Evolutionary conservation across 2,113 vertebrate genomes (phyloP).

Genomic region (Dendropsophus ebraccatus): DNA sequence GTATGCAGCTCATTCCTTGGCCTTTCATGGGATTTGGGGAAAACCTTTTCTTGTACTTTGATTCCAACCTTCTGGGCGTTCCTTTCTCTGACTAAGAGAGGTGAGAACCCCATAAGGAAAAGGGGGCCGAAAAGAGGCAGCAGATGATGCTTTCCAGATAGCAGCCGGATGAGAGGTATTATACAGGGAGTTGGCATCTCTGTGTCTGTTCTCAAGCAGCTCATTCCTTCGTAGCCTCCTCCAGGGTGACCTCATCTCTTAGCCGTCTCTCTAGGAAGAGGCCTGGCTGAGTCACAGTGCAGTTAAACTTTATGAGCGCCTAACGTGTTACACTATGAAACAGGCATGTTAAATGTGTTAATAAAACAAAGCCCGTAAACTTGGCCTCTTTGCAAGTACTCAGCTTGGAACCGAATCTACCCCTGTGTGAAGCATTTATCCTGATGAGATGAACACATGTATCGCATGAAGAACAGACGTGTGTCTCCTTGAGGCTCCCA

Average conservation of each 20-base stretch:
- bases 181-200: conserved; percentile 57
- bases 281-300: conserved; percentile 47
- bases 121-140: conserved; percentile 31
- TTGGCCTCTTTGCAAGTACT: conserved; percentile 56
- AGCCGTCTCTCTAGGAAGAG: conserved; percentile 46
- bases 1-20: conserved; percentile 38
- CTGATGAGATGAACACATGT: conserved; percentile 57
- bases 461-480: conserved; percentile 56
- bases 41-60: conserved; percentile 19
- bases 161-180: conserved; percentile 53
- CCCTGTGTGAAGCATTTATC: conserved; percentile 44
- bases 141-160: conserved; percentile 56
- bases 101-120: conserved; percentile 49
- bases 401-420: conserved; percentile 52
- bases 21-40: conserved; percentile 49
- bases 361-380: conserved; percentile 58
- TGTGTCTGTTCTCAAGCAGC: conserved; percentile 53
- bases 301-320: conserved; percentile 57
- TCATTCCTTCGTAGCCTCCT: conserved; percentile 26
- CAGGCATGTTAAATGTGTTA: conserved; percentile 59
- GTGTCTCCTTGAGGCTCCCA: conserved; percentile 47
- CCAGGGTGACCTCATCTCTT: conserved; percentile 44
- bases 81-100: conserved; percentile 40
- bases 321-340: conserved; percentile 59
- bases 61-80: conserved; percentile 51